A percentile compares a stretch with the other conserved stretches of the same genome.
These are phyloP conservation scores for Dusona sp. DNA, from an alignment of 2,888 invertebrate species.

Conservation along the genomic window DNA sequence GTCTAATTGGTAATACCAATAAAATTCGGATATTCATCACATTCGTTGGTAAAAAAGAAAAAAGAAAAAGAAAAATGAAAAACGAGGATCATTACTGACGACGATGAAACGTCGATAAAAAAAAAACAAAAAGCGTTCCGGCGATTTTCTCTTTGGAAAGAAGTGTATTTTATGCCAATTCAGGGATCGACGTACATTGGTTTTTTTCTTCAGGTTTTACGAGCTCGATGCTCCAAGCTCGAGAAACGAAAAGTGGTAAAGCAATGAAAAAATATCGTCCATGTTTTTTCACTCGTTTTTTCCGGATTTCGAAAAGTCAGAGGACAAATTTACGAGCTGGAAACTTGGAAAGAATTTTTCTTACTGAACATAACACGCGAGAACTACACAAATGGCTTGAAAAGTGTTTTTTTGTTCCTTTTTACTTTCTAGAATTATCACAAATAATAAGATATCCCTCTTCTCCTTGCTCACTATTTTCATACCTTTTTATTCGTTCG, in stretches of 20 bases:
- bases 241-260: background rate
- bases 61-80: background rate
- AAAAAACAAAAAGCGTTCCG: too few species aligned
- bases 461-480: background rate
- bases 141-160: background rate
- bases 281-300: background rate
- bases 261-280: background rate
- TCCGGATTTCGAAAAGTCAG: background rate
- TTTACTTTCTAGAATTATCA: slow-evolving; percentile 20
- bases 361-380: background rate
- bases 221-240: background rate
- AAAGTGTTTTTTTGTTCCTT: background rate
- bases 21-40: background rate
- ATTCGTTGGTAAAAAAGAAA: background rate
- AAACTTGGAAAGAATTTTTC: background rate
- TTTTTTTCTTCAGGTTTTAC: background rate
- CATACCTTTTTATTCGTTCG: background rate
- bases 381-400: background rate
- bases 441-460: slow-evolving; percentile 5
- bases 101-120: background rate
- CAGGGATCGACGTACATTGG: background rate
- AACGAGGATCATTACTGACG: background rate
- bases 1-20: background rate
- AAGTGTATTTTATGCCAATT: background rate
- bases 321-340: background rate